Base-by-base conservation (phyloP, 2,888 invertebrate genomes). In the Cristatella mucedo region DNA sequence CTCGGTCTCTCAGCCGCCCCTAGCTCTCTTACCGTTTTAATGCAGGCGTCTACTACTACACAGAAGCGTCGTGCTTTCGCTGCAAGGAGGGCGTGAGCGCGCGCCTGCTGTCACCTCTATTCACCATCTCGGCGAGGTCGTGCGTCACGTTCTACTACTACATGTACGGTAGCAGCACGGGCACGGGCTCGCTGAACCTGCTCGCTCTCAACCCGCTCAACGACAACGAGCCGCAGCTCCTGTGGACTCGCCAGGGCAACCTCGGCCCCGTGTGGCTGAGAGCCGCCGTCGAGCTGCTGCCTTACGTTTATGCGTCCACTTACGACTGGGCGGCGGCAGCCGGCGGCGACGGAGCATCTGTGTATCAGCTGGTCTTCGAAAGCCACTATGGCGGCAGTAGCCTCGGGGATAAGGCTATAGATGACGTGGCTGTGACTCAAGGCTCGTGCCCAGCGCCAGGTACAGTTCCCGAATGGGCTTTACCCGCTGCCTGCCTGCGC, bases 321-420 rank as follows among this genome's bases (percentile, higher is more conserved):
- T n/a, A n/a, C n/a, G 19, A 22, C n/a, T 36, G 36, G 36, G 9
- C 13, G 24, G 26, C 26, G 5, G 18, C 21, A 6, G 5, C 36
- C 5, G 36, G 36, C 21, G 26, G 36, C 13, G n/a, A n/a, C n/a
- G n/a, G n/a, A n/a, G n/a, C n/a, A n/a, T n/a, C n/a, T n/a, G n/a
- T n/a, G n/a, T 36, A 36, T 19, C 31, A 26, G 32, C 21, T 39
- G 22, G 11, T 19, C n/a, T 39, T 39, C 21, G 31, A 13, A 13
- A 31, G 39, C n/a, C 11, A 21, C 4, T 20, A 32, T 16, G 9
- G 29, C 13, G 7, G 15, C 7, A 29, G 16, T 5, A 22, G 21
- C 3, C 32, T 31, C 21, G 31, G 39, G 6, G 41, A 40, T 20
- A 40, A 33, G 16, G 41, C 34, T 4, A 36, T 40, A n/a, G 41